Evolutionary conservation across 2,113 vertebrate species (phyloP).

Genomic region (Camelus bactrianus): DNA sequence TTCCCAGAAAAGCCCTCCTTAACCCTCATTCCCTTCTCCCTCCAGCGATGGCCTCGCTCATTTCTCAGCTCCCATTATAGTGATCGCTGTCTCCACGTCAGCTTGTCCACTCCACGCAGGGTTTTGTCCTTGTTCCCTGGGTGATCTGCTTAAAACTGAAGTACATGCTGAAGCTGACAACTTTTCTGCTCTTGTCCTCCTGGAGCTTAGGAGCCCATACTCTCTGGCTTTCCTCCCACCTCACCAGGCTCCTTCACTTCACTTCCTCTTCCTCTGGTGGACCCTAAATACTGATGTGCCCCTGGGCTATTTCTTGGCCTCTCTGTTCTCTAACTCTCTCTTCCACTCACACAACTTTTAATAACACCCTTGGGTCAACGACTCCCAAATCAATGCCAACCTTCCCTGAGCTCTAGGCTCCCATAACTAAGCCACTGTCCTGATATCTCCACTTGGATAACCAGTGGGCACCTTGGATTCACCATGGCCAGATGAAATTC

Average conservation of each 20-base stretch:
- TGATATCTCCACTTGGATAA: not conserved
- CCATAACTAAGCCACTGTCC: not conserved
- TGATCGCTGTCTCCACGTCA: not conserved
- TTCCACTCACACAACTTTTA: not conserved
- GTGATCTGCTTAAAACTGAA: not conserved
- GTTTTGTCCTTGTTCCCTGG: not conserved
- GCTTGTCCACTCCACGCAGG: not conserved
- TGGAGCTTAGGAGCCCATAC: not conserved
- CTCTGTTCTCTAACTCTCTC: not conserved
- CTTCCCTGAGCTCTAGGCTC: not conserved
- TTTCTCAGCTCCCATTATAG: not conserved
- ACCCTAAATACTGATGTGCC: not conserved
- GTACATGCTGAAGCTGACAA: not conserved
- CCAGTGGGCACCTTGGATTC: not conserved
- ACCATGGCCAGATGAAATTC: not conserved
- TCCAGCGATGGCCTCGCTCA: not conserved
- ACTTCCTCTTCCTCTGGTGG: not conserved
- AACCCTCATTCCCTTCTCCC: not conserved
- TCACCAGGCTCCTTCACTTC: not conserved
- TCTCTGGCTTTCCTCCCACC: not conserved
- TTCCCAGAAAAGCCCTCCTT: not conserved
- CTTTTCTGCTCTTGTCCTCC: not conserved
- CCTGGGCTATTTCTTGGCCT: not conserved
- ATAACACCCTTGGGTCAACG: not conserved
- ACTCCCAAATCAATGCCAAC: not conserved